phyloP scores from a whole-genome alignment of 35 echinoderm and acorn worm species.

The Hemicentrotus pulcherrimus region DNA sequence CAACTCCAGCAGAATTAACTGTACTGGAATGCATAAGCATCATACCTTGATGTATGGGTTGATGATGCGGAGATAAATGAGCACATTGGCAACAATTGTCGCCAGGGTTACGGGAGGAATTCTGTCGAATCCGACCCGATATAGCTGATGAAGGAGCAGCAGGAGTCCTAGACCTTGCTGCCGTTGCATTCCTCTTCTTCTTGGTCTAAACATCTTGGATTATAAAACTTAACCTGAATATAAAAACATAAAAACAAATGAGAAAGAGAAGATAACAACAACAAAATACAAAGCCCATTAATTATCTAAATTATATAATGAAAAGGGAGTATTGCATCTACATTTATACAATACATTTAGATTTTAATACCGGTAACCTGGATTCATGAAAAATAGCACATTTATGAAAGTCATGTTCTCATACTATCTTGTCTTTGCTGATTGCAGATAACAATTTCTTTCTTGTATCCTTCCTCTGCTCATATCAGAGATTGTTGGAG shows the following conservation, averaged over 20 bases:
- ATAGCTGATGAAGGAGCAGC: slow-evolving; percentile 68
- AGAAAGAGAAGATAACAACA: neutral
- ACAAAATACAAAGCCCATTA: neutral
- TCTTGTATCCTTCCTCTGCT: no score
- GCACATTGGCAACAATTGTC: slow-evolving; percentile 76
- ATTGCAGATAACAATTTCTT: no score
- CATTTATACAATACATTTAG: no score
- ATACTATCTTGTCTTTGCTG: no score
- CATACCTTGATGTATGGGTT: slow-evolving; percentile 63
- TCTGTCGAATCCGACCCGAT: slow-evolving; percentile 75
- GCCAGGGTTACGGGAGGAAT: slow-evolving; percentile 81
- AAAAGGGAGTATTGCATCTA: no score
- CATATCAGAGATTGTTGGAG: no score
- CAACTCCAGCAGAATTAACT: no score
- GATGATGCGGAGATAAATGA: slow-evolving; percentile 71
- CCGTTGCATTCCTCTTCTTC: slow-evolving; percentile 61
- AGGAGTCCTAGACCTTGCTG: slow-evolving; percentile 72
- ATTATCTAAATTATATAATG: no score
- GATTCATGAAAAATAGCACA: no score
- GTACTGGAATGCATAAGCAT: neutral
- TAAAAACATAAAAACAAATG: no score
- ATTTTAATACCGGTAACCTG: no score
- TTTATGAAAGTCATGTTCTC: no score
- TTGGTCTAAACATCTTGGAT: slow-evolving; percentile 56
- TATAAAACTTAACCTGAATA: neutral